Conservation (phyloP, 2,113 vertebrate genomes). For the Nibea coibor region DNA sequence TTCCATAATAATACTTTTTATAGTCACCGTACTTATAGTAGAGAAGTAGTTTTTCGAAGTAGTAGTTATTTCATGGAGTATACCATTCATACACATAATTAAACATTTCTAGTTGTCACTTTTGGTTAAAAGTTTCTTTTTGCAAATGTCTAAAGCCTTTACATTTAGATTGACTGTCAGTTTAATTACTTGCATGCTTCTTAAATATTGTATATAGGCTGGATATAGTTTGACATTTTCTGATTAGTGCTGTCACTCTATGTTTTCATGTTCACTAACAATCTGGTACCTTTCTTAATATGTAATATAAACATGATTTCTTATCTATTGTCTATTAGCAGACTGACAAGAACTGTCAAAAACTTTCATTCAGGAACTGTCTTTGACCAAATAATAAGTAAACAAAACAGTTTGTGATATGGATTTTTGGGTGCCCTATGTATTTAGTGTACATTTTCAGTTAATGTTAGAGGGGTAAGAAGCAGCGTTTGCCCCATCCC, state of each 20-base stretch:
- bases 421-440: background rate
- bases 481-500: constrained; percentile 4
- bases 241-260: background rate
- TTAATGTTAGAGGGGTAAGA: background rate
- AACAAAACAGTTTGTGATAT: background rate
- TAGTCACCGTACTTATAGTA: background rate
- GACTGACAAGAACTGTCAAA: background rate
- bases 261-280: background rate
- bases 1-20: background rate
- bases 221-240: background rate
- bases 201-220: too few species aligned
- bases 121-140: too few species aligned
- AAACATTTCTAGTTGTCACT: background rate
- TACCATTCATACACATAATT: background rate
- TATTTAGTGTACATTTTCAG: background rate
- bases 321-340: too few species aligned
- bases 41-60: background rate
- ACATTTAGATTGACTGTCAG: background rate
- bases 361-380: background rate
- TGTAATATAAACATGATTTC: background rate
- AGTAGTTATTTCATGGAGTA: background rate
- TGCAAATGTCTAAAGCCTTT: background rate
- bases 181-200: background rate
- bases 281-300: background rate
- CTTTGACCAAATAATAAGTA: background rate